phyloP scores from a whole-genome alignment of 2,888 invertebrate species.

The Thereva unica region DNA sequence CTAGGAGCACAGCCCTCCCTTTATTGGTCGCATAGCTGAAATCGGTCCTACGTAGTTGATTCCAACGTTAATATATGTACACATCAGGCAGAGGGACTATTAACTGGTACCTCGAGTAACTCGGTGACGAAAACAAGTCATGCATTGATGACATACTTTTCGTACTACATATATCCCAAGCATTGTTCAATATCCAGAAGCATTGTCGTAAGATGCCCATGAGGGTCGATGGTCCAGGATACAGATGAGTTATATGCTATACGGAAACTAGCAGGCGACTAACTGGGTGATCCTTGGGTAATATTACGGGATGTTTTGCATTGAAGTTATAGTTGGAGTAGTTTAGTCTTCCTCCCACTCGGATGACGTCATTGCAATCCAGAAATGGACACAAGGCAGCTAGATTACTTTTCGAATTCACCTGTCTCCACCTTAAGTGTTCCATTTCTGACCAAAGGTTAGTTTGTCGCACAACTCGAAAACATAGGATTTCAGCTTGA shows the following conservation, averaged over 20 bases:
- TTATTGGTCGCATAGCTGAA: neutral
- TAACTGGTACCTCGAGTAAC: neutral
- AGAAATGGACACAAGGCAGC: conserved; percentile 45
- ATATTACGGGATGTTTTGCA: no score
- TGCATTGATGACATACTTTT: no score
- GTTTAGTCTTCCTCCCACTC: conserved; percentile 46
- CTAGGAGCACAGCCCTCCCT: conserved; percentile 9
- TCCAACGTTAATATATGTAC: conserved; percentile 14
- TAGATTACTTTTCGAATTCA: neutral
- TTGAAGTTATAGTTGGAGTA: conserved; percentile 33
- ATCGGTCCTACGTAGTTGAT: conserved; percentile 1
- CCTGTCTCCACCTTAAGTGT: neutral
- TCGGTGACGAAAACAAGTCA: conserved; percentile 6
- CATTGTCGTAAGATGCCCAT: no score
- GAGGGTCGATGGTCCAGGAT: no score
- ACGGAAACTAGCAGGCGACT: no score
- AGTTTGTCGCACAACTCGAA: neutral
- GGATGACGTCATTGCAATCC: conserved; percentile 42
- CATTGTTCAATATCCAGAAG: no score
- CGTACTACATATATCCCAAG: no score
- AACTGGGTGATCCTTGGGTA: no score
- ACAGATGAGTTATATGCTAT: no score
- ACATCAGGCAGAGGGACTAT: conserved; percentile 1
- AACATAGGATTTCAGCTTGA: conserved; percentile 3
- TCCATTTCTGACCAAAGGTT: conserved; percentile 6